phyloP scores from a whole-genome alignment of 2,113 vertebrate species.

The Dascyllus trimaculatus region DNA sequence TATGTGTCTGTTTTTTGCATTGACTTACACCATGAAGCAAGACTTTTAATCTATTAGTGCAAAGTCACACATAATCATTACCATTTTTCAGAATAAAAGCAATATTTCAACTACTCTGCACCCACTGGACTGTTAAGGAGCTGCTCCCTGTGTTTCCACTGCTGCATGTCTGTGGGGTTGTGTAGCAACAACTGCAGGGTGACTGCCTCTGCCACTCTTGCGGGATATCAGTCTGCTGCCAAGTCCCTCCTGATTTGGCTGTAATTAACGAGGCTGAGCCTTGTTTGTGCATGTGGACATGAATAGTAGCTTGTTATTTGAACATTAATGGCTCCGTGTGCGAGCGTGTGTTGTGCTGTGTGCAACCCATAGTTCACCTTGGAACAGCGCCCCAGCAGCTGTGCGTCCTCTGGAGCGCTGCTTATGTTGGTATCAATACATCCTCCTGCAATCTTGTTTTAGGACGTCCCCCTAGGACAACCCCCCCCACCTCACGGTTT shows the following conservation, averaged over 20 bases:
- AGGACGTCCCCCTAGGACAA: conserved; percentile 12
- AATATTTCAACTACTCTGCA: neutral
- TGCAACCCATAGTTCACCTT: conserved; percentile 64
- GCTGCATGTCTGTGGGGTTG: conserved; percentile 61
- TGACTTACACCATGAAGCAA: neutral
- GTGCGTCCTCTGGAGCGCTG: conserved; percentile 57
- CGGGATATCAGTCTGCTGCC: conserved; percentile 63
- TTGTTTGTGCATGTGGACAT: conserved; percentile 74
- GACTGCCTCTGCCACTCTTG: conserved; percentile 70
- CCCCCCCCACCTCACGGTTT: conserved; percentile 27
- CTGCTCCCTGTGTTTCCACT: conserved; percentile 30
- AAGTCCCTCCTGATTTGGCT: conserved; percentile 72
- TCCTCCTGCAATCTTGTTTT: conserved; percentile 62
- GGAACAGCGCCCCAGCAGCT: conserved; percentile 71
- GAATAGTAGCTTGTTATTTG: conserved; percentile 71
- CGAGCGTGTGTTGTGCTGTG: conserved; percentile 33
- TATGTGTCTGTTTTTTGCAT: neutral
- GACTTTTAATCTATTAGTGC: neutral
- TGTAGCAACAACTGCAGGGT: conserved; percentile 70
- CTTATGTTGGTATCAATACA: conserved; percentile 57
- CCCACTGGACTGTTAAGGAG: conserved; percentile 18
- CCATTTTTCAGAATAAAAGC: conserved; percentile 9
- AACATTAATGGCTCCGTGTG: conserved; percentile 59
- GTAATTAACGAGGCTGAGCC: conserved; percentile 73
- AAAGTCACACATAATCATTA: conserved; percentile 3